Conservation (phyloP, 2,888 invertebrate genomes). For the Venusia cambrica region DNA sequence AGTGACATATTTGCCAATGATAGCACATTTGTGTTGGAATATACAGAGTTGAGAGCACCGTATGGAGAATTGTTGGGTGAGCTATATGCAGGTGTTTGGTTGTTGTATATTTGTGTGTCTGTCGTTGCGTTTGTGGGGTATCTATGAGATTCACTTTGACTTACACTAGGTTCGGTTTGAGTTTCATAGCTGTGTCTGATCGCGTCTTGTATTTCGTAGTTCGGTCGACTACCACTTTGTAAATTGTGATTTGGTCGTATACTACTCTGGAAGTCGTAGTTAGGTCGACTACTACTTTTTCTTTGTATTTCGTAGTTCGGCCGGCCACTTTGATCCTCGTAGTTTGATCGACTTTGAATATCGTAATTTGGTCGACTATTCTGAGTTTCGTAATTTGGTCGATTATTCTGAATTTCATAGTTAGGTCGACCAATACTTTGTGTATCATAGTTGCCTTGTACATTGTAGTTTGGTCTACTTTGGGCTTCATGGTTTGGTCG, state of each 20-base stretch:
- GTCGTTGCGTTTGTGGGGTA: conserved; percentile 41
- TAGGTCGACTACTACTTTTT: conserved; percentile 2
- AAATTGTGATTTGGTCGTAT: no score
- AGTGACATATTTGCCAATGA: conserved; percentile 62
- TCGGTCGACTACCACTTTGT: conserved; percentile 30
- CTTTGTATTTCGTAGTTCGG: conserved; percentile 13
- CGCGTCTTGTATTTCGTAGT: conserved; percentile 33
- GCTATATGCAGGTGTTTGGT: conserved; percentile 42
- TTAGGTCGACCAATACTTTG: conserved; percentile 12
- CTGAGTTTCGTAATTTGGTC: conserved; percentile 9
- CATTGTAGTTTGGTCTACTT: conserved; percentile 3
- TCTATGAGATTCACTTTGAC: conserved; percentile 54
- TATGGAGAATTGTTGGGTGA: conserved; percentile 39
- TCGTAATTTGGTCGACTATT: conserved; percentile 11
- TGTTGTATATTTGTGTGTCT: conserved; percentile 48
- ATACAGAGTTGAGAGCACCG: conserved; percentile 36
- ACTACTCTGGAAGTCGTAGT: no score
- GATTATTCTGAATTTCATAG: conserved; percentile 12
- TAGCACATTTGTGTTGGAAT: conserved; percentile 45
- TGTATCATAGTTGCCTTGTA: conserved; percentile 26
- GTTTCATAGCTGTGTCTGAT: conserved; percentile 19
- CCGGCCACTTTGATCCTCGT: conserved; percentile 10
- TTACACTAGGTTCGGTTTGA: conserved; percentile 22
- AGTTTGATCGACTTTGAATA: conserved; percentile 6
- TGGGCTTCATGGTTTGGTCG: conserved; percentile 17